phyloP scores from a whole-genome alignment of 2,797 vertebrate species.

The Manis crassicaudata region DNA sequence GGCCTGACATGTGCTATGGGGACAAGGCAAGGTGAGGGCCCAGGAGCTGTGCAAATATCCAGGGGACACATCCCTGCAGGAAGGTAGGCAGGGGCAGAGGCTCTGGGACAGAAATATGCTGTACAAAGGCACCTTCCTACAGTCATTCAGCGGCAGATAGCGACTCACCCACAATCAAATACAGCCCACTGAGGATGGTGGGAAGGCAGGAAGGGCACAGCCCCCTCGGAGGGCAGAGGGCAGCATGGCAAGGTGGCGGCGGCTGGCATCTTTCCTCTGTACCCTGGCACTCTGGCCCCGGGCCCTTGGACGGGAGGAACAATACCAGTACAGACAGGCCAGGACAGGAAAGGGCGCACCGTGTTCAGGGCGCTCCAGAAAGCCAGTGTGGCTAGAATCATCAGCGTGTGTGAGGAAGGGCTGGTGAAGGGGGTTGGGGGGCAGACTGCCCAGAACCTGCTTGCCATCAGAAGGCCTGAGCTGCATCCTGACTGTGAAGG shows the following conservation, averaged over 20 bases:
- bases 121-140: accelerated
- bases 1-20: accelerated
- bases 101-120: background rate
- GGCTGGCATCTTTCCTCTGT: background rate
- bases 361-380: no score
- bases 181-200: background rate
- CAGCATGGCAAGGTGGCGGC: background rate
- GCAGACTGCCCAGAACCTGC: accelerated
- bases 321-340: background rate
- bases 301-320: background rate
- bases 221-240: background rate
- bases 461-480: background rate
- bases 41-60: accelerated
- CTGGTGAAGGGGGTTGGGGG: accelerated
- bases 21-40: background rate
- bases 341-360: accelerated
- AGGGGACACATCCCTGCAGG: background rate
- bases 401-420: accelerated
- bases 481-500: accelerated
- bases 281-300: background rate
- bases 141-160: accelerated
- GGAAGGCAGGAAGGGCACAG: background rate
- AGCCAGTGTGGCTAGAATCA: accelerated
- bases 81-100: background rate
- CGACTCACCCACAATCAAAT: no score